Conservation (phyloP, 2,888 invertebrate genomes). For the Matsumyia berberina region DNA sequence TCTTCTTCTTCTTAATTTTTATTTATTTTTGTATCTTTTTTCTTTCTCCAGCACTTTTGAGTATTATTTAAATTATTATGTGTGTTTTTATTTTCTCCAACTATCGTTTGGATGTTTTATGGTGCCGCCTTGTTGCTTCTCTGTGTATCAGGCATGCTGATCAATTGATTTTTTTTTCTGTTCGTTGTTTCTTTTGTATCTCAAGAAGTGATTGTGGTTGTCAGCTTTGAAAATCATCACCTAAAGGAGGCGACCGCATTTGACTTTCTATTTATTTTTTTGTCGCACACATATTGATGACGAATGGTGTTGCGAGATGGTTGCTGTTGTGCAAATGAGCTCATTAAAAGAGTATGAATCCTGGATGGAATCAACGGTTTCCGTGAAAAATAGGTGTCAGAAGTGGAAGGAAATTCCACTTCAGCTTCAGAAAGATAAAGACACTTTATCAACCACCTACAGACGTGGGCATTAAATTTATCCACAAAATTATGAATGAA, state of each 20-base stretch:
- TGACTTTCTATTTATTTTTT: conserved; percentile 51
- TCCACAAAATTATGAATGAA: too few relatives aligned
- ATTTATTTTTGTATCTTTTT: too few relatives aligned
- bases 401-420: too few relatives aligned
- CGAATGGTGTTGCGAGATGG: conserved; percentile 6
- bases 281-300: neutral
- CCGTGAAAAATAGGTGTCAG: too few relatives aligned
- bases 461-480: too few relatives aligned
- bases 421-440: neutral
- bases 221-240: conserved; percentile 43
- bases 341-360: too few relatives aligned
- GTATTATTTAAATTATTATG: conserved; percentile 53
- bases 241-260: conserved; percentile 30
- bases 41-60: conserved; percentile 28
- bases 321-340: neutral
- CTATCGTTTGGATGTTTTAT: conserved; percentile 30
- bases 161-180: conserved; percentile 28
- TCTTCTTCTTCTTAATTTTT: conserved; percentile 16
- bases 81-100: conserved; percentile 51
- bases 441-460: neutral
- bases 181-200: conserved; percentile 15
- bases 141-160: conserved; percentile 4
- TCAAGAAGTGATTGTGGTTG: conserved; percentile 46
- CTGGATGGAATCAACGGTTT: too few relatives aligned
- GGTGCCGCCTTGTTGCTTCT: conserved; percentile 8